These are phyloP conservation scores for Argya squamiceps DNA, from an alignment of 2,797 vertebrate species.

Conservation along the genomic window DNA sequence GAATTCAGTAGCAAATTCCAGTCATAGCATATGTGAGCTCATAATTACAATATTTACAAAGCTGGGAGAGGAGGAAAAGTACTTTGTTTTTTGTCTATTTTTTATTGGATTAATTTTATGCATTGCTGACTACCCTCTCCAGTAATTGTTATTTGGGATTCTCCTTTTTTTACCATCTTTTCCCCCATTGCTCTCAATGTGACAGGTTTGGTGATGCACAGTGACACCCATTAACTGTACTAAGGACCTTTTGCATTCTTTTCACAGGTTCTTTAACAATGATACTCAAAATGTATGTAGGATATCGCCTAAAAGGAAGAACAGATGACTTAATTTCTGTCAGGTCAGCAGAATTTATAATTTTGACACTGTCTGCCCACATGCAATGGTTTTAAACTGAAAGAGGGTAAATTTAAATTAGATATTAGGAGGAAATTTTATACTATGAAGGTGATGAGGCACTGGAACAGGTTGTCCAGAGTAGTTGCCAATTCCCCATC, in stretches of 20 bases:
- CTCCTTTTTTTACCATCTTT: not conserved
- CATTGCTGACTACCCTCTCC: not conserved
- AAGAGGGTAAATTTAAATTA: not conserved
- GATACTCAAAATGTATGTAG: not conserved
- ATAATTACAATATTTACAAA: not conserved
- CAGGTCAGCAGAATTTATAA: not conserved
- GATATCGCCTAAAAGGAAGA: not conserved
- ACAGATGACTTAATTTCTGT: not conserved
- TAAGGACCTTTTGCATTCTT: not conserved
- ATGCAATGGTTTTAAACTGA: not conserved
- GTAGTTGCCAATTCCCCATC: not conserved
- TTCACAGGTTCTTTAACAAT: not conserved
- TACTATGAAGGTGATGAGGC: not conserved
- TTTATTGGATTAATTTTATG: not conserved
- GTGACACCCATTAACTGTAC: not conserved
- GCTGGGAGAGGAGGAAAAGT: not conserved
- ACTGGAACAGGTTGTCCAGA: not conserved
- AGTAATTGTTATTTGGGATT: not conserved
- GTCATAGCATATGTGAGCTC: not conserved
- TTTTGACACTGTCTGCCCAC: not conserved
- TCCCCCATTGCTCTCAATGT: not conserved
- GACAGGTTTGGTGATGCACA: not conserved
- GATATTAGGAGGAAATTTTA: not conserved
- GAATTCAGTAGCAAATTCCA: not conserved
- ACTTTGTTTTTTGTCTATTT: accelerated